Evolutionary conservation across 2,888 invertebrate genomes (phyloP).

Genomic region (Sesia apiformis): DNA sequence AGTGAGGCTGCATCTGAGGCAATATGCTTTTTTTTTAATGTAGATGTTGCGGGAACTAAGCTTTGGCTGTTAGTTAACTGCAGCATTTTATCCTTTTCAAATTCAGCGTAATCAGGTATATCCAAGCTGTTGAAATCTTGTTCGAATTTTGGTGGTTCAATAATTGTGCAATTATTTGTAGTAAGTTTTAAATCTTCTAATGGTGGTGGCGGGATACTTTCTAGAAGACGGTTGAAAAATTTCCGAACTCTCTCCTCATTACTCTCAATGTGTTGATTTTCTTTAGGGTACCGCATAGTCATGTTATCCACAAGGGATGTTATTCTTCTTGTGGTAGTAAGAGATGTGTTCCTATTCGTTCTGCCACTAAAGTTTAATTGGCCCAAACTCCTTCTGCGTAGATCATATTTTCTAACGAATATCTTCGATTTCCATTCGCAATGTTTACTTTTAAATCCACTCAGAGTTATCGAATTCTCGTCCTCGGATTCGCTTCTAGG

Average conservation of each 20-base stretch:
- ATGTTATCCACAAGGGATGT: constrained; percentile 25
- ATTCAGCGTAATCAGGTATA: constrained; percentile 45
- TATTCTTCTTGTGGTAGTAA: constrained; percentile 25
- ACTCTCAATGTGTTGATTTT: constrained; percentile 3
- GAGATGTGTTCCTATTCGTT: constrained; percentile 22
- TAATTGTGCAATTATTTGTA: constrained; percentile 14
- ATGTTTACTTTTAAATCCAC: constrained; percentile 49
- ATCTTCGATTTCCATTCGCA: constrained; percentile 54
- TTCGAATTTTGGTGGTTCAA: constrained; percentile 12
- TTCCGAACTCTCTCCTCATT: constrained; percentile 38
- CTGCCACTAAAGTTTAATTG: constrained; percentile 23
- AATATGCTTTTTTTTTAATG: constrained; percentile 34
- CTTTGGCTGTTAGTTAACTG: constrained; percentile 18
- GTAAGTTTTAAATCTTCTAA: constrained; percentile 22
- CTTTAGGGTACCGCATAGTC: not conserved
- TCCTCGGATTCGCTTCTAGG: constrained; percentile 64
- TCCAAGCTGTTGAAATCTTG: constrained; percentile 34
- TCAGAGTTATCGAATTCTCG: constrained; percentile 46
- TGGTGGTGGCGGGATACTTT: constrained; percentile 53
- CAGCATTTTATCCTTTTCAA: constrained; percentile 36
- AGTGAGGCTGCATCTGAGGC: constrained; percentile 31
- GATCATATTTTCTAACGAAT: constrained; percentile 19
- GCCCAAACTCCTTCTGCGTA: constrained; percentile 28
- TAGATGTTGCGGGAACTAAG: constrained; percentile 35
- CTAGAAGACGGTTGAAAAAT: constrained; percentile 43